Evolutionary conservation across 2,797 vertebrate species (phyloP).

Genomic region (Carapus acus): DNA sequence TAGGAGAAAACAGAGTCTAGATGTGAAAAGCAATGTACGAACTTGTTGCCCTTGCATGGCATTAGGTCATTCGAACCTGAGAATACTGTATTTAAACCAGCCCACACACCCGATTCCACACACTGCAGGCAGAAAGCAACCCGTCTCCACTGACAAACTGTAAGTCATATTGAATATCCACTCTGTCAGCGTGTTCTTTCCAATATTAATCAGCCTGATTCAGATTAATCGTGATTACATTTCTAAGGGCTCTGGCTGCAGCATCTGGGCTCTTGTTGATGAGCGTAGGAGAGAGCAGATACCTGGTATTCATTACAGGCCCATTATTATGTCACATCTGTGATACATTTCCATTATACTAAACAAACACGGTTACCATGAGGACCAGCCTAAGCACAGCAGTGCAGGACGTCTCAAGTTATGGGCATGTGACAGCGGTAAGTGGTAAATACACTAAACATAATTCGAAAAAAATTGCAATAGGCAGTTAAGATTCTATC

Average conservation of each 20-base stretch:
- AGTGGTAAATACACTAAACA: constrained; percentile 1
- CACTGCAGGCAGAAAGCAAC: constrained; percentile 10
- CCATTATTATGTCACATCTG: constrained; percentile 49
- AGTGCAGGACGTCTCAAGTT: constrained; percentile 8
- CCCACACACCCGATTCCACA: neutral
- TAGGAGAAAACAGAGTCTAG: too few species aligned
- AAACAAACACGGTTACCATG: constrained; percentile 60
- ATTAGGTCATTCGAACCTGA: constrained; percentile 15
- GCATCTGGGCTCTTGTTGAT: constrained; percentile 35
- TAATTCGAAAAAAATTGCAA: neutral
- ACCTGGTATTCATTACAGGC: constrained; percentile 56
- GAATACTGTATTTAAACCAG: constrained; percentile 12
- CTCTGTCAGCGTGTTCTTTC: constrained; percentile 33
- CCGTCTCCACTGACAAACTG: constrained; percentile 20
- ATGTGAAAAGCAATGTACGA: too few species aligned
- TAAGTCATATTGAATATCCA: constrained; percentile 48
- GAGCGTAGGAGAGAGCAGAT: constrained; percentile 44
- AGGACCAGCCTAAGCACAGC: constrained; percentile 26
- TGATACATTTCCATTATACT: constrained; percentile 49
- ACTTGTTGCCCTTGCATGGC: too few species aligned
- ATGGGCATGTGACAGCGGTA: neutral
- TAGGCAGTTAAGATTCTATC: constrained; percentile 1
- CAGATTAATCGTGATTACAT: constrained; percentile 57
- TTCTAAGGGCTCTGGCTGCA: constrained; percentile 48
- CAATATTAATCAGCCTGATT: constrained; percentile 49